Base-by-base conservation (phyloP, 2,888 invertebrate species). In the Drymonia ruficornis region DNA sequence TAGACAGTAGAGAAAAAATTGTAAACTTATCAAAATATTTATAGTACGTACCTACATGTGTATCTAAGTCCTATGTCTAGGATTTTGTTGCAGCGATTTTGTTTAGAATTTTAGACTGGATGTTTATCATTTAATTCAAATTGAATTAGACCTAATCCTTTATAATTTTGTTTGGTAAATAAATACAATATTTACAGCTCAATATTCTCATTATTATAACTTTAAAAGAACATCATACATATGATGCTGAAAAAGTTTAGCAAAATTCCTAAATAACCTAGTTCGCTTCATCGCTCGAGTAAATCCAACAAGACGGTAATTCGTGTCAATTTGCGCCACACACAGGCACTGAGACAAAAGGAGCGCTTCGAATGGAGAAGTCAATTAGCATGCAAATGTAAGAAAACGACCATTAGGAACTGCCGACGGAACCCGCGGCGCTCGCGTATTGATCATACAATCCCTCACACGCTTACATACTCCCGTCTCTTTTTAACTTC, bases 361-460 rank as follows among this genome's bases (percentile, higher is more conserved):
- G 83, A 83, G 74, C 70, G 71, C 71, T 71, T 68, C 68, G 74
- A 87, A 81, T 73, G 76, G 77, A 72, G 82, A 81, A 86, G 84
- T 79, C 87, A 91, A 91, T 91, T 91, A 91, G 81, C 81, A 92
- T 92, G 91, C 90, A 91, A 91, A 92, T 92, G 86, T 89, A 91
- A 92, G 91, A 92, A 92, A 91, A 92, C 89, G 89, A 87, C 87
- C 82, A 91, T 89, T 89, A 89, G 78, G 76, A 72, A 66, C 73
- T 59, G 64, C 74, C 77, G 76, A 68, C 77, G 76, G 76, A 74
- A 67, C 71, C 71, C 78, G 74, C 74, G 76, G 73, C 77, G 73
- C 75, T 67, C 71, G 54, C 75, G 89, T 91, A 92, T 92, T 83
- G 91, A 92, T 92, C 91, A 91, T 83, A 80, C 84, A 77, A 80